Base-by-base conservation (phyloP, 1,140 invertebrate species). In the Aphelinus atriplicis region DNA sequence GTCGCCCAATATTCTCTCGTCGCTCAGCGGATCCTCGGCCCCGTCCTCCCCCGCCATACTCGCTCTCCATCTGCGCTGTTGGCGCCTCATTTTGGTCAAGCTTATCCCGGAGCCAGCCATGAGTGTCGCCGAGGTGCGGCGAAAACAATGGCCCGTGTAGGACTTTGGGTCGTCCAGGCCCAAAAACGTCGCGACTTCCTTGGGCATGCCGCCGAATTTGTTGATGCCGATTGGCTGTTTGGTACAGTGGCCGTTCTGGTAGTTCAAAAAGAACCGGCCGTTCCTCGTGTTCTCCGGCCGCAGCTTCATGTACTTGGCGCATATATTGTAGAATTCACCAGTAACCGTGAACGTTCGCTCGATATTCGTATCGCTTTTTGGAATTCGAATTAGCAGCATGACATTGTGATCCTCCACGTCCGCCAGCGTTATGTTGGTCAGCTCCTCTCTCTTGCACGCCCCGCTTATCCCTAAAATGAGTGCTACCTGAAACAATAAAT, bases 381-480 rank as follows among this genome's bases (percentile, higher is more conserved):
- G 71, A 5, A 77, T 56, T 53, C 62, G 61, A 6, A 77, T 57
- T 6, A 67, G 9, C 9, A 72, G 26, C 10, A 75, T 2, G 1
- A 53, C 7, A 2, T 53, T 64, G n/a, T 69, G 60, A 58, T 51
- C 48, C 53, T 72, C n/a, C 0, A 76, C 42, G 10, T 72, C 58
- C 0, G 62, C 1, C 4, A 68, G 50, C 43, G 4, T 63, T 3
- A 76, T 45, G 3, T 62, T 51, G 1, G 53, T 7, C 0, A 76
- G 6, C 63, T 76, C 75, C 56, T 72, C 58, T 0, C 64, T n/a
- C 47, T 73, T 48, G 42, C 64, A 57, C 1, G 48, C 76, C 43
- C 72, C 76, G 6, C 7, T 50, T 10, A 75, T 53, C 2, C 76
- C 76, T 7, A 78, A 50, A 56, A 78, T 71, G 3, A 75, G 46